phyloP scores from a whole-genome alignment of 30 jellyfish, hydroid and myxozoan genomes.

The Aurelia sp. region DNA sequence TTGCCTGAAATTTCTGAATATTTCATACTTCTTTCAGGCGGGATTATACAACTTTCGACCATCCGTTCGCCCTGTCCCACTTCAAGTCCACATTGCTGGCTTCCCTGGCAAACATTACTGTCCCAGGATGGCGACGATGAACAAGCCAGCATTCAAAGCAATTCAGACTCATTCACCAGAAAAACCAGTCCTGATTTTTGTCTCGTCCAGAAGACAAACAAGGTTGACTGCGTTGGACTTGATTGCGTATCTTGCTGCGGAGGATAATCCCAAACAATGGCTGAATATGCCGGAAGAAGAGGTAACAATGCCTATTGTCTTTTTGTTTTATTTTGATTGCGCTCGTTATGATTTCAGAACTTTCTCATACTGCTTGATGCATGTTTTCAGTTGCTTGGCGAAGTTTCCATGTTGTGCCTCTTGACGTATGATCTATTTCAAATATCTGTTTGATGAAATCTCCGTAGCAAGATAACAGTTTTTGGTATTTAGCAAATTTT shows the following conservation, averaged over 20 bases:
- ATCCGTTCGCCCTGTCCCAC: slow-evolving; percentile 99
- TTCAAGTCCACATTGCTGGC: slow-evolving; percentile 99
- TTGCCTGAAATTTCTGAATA: too few relatives aligned
- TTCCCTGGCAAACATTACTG: slow-evolving; percentile 99
- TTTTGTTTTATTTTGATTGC: not conserved
- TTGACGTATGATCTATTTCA: too few relatives aligned
- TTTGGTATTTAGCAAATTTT: too few relatives aligned
- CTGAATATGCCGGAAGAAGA: slow-evolving; percentile 90
- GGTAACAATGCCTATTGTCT: slow-evolving; percentile 31
- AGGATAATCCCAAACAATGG: slow-evolving; percentile 97
- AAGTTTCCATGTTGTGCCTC: too few relatives aligned
- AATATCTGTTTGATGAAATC: too few relatives aligned
- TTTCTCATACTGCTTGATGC: too few relatives aligned
- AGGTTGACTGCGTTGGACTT: slow-evolving; percentile 96
- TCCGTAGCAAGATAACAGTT: too few relatives aligned
- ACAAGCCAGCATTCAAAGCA: slow-evolving; percentile 96
- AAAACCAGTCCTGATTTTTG: slow-evolving; percentile 95
- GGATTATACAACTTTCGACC: slow-evolving; percentile 99
- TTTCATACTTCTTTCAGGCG: slow-evolving; percentile 38
- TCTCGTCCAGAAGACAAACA: slow-evolving; percentile 98
- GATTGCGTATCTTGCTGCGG: slow-evolving; percentile 95
- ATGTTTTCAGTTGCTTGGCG: too few relatives aligned
- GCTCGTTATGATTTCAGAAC: not conserved
- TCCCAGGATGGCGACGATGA: slow-evolving; percentile 99
- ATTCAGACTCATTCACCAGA: slow-evolving; percentile 97